Conservation (phyloP, 2,113 vertebrate genomes). For the Gyps fulvus region DNA sequence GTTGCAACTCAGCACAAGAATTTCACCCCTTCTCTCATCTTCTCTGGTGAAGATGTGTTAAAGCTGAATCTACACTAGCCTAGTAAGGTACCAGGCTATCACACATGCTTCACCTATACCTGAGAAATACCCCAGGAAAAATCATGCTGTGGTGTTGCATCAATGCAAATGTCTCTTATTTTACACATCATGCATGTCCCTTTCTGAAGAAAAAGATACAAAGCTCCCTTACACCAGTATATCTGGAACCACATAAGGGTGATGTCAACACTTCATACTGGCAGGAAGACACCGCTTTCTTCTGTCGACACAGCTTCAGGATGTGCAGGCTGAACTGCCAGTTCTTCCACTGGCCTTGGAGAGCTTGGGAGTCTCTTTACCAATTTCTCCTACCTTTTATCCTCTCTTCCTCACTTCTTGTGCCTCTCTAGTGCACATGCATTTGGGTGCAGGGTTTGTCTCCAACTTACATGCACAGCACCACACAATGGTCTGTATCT, state of each 20-base stretch:
- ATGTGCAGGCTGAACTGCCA: neutral
- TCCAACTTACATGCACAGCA: neutral
- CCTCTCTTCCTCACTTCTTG: neutral
- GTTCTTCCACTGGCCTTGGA: neutral
- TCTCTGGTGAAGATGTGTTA: neutral
- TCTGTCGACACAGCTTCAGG: neutral
- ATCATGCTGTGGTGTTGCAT: neutral
- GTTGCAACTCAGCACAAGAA: neutral
- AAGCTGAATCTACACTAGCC: neutral
- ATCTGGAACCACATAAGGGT: neutral
- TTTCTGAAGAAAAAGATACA: neutral
- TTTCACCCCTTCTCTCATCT: neutral
- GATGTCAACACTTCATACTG: neutral
- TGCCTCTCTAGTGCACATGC: rapidly evolving
- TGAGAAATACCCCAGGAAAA: neutral
- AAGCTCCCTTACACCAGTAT: neutral
- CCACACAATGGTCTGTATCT: neutral
- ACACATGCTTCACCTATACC: neutral
- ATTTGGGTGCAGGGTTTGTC: neutral
- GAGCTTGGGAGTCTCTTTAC: neutral
- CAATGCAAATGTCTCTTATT: neutral
- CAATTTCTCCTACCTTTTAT: neutral
- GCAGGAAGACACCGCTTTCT: neutral
- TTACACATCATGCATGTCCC: rapidly evolving
- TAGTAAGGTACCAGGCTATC: neutral